phyloP scores from a whole-genome alignment of 1,140 invertebrate genomes.

The Dolichoris vasculosae region DNA sequence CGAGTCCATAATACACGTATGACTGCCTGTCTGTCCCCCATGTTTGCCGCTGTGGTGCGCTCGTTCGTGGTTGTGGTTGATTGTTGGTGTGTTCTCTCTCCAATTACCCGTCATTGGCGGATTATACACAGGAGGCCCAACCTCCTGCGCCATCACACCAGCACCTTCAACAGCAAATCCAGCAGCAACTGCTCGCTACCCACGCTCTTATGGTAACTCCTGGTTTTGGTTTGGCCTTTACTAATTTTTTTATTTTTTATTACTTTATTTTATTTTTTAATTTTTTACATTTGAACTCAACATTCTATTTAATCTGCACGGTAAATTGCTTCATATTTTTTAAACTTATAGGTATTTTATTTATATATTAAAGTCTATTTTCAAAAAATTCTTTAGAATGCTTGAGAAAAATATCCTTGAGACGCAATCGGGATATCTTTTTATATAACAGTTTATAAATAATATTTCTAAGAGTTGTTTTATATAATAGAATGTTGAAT shows the following conservation, averaged over 20 bases:
- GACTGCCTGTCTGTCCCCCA: constrained; percentile 75
- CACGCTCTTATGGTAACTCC: constrained; percentile 76
- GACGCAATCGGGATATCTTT: too few species aligned
- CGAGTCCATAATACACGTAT: constrained; percentile 73
- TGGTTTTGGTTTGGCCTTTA: constrained; percentile 76
- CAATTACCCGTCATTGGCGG: constrained; percentile 73
- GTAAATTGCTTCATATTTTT: too few species aligned
- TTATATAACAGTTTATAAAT: too few species aligned
- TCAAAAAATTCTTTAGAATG: too few species aligned
- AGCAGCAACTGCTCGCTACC: constrained; percentile 76
- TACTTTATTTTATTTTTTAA: constrained; percentile 44
- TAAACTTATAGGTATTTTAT: neutral
- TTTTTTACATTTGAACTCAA: constrained; percentile 7
- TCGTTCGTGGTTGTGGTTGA: constrained; percentile 75
- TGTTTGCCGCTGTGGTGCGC: constrained; percentile 74
- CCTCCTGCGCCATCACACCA: constrained; percentile 74
- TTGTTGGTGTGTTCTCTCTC: constrained; percentile 74
- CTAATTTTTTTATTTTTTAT: constrained; percentile 68
- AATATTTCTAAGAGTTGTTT: neutral
- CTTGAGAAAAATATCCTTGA: too few species aligned
- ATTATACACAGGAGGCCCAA: constrained; percentile 70
- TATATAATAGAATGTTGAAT: neutral
- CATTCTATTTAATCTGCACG: neutral
- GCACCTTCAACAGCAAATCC: constrained; percentile 76
- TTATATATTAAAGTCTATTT: too few species aligned